These are phyloP conservation scores for Cosmorhoe ocellata DNA, from an alignment of 2,888 invertebrate species.

Conservation along the genomic window DNA sequence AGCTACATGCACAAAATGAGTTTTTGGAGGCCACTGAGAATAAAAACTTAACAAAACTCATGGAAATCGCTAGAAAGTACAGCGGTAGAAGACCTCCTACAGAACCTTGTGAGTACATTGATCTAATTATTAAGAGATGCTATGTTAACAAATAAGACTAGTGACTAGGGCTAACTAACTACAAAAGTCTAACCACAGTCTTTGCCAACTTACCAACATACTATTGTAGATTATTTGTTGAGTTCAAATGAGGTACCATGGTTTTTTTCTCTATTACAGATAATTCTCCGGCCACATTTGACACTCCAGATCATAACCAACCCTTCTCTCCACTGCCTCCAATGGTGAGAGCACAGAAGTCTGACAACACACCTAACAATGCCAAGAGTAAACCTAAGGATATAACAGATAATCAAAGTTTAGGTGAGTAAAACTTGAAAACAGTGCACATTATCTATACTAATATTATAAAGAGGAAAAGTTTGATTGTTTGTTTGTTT, in stretches of 20 bases:
- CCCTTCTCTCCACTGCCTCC: slow-evolving; percentile 57
- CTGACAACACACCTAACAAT: slow-evolving; percentile 37
- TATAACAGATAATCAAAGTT: slow-evolving; percentile 63
- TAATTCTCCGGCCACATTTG: slow-evolving; percentile 95
- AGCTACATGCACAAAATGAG: slow-evolving; percentile 94
- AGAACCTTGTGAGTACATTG: slow-evolving; percentile 80
- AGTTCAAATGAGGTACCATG: no score
- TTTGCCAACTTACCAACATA: no score
- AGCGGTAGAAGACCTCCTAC: slow-evolving; percentile 86
- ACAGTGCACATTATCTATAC: no score
- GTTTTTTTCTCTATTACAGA: slow-evolving; percentile 66
- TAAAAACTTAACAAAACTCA: slow-evolving; percentile 93
- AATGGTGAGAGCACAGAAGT: slow-evolving; percentile 41
- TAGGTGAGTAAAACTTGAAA: slow-evolving; percentile 58
- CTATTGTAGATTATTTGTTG: no score
- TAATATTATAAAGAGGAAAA: no score
- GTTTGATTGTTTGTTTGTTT: no score
- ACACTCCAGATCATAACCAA: slow-evolving; percentile 88
- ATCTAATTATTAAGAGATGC: no score
- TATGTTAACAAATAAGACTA: no score
- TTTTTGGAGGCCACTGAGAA: slow-evolving; percentile 95
- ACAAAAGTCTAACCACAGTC: no score
- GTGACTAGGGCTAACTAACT: no score
- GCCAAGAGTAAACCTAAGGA: slow-evolving; percentile 52
- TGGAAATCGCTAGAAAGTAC: slow-evolving; percentile 94